Evolutionary conservation across 64 coral and sea anemone genomes (phyloP).

Genomic region (Cladopsammia gracilis): DNA sequence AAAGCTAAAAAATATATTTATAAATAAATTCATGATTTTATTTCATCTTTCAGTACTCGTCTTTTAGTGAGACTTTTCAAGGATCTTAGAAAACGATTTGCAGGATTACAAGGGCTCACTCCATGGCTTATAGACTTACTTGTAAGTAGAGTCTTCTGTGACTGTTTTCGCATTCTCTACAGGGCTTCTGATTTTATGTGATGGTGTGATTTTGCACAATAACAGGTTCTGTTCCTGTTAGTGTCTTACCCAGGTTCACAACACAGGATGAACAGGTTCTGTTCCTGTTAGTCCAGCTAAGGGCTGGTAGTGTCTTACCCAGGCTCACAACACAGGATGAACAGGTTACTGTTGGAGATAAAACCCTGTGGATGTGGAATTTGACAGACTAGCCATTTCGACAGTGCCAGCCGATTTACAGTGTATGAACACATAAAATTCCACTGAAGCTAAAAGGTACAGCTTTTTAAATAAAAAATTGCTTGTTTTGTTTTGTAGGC

Average conservation of each 20-base stretch:
- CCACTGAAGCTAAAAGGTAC: not conserved
- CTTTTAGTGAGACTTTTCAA: constrained; percentile 92
- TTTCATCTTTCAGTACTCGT: constrained; percentile 76
- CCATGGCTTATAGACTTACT: constrained; percentile 98
- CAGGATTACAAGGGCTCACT: constrained; percentile 90
- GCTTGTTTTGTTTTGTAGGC: constrained; percentile 57
- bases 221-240: no score
- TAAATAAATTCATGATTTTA: not conserved
- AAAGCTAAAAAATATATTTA: not conserved
- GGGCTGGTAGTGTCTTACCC: no score
- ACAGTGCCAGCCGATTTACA: no score
- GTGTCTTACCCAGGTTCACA: no score
- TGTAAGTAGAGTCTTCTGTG: constrained; percentile 29
- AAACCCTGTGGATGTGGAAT: no score
- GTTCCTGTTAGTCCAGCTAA: no score
- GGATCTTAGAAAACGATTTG: constrained; percentile 95
- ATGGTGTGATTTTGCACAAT: no score
- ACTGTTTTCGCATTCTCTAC: not conserved
- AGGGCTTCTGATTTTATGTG: not conserved
- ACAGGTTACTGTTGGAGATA: no score
- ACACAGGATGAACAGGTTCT: no score
- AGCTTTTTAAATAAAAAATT: constrained; percentile 9
- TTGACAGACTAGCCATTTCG: no score
- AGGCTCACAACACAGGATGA: no score
- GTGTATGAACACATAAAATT: no score